Evolutionary conservation across 2,888 invertebrate genomes (phyloP), one percentile per base, ranked within the genome.

Genomic region (Ametastegia equiseti): DNA sequence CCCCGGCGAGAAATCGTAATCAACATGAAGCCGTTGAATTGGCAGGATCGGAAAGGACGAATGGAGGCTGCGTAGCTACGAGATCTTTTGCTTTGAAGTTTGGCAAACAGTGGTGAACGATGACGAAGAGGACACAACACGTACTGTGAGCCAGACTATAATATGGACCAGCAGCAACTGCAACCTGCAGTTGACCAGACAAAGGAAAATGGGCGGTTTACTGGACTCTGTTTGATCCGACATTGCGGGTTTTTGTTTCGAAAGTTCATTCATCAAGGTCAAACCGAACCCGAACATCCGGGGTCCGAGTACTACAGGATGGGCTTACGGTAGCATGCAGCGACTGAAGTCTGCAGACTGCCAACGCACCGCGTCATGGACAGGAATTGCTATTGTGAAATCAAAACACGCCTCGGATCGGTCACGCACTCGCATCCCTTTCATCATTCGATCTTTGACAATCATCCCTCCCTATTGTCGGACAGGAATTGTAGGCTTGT

Each of bases 391-490:
- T 23, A 80, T 80, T 80, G 50, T 54, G 69, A 36, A 80, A 42
- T n/a, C 69, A 15, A 39, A 47, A 80, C 80, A 80, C 80, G 80
- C 36, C 6, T 69, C 27, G 67, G 47, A 75, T 50, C 33, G 71
- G 80, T 23, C 80, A 80, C 80, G 80, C 80, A 80, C n/a, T n/a
- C 71, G 80, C 13, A 13, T 80, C 73, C 75, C 69, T 75, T 80
- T 80, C 80, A 80, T 75, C 69, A 75, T 80, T 39, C 60, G 54
- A 80, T 80, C 69, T 80, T 80, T 75, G 73, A 80, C 80, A 80
- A 80, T 80, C 69, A 69, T 75, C 57, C 80, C 73, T 15, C n/a
- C 36, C 45, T 45, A 73, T 75, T 73, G 54, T 75, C 36, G 5
- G n/a, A n/a, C n/a, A n/a, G n/a, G n/a, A n/a, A n/a, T n/a, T n/a